Base-by-base conservation (phyloP, 1,140 invertebrate species). In the Parasteatoda tepidariorum region DNA sequence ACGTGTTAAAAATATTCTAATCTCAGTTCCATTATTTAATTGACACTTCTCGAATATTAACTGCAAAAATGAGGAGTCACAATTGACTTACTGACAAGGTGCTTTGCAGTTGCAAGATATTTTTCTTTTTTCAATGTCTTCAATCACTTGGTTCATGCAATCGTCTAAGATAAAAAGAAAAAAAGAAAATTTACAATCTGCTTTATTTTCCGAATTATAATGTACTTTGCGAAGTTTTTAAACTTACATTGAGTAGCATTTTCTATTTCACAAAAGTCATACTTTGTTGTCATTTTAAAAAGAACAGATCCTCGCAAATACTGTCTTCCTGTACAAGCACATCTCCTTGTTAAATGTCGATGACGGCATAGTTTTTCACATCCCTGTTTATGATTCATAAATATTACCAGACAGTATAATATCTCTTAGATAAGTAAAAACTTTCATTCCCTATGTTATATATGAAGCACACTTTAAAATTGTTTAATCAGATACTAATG, bases 61-160 rank as follows among this genome's bases (percentile, higher is more conserved):
- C n/a, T n/a, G n/a, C n/a, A n/a, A n/a, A n/a, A n/a, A n/a, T n/a
- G n/a, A n/a, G n/a, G n/a, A n/a, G n/a, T n/a, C n/a, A n/a, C n/a
- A n/a, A n/a, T n/a, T n/a, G n/a, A 28, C 79, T 71, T 73, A 82
- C 67, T 64, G 55, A 67, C 79, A 82, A 4, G 79, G 57, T 9
- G 67, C 67, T 6, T 24, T 24, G 22, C 79, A 82, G 30, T 64
- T 24, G 26, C 79, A 82, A 15, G 22, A 30, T n/a, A 82, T 62
- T 13, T 48, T 62, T 15, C 57, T 28, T 15, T 33, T 71, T 54
- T 82, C 67, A 62, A 82, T 82, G 24, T 61, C 0, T 26, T 28
- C 26, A 24, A 82, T 82, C 0, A 71, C 68, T 33, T 82, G 28
- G 13, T 70, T 59, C 79, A 82, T 82, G 6, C 79, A 82, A 1